These are phyloP conservation scores for Cancer borealis DNA, from an alignment of 2,888 invertebrate genomes.

Conservation along the genomic window DNA sequence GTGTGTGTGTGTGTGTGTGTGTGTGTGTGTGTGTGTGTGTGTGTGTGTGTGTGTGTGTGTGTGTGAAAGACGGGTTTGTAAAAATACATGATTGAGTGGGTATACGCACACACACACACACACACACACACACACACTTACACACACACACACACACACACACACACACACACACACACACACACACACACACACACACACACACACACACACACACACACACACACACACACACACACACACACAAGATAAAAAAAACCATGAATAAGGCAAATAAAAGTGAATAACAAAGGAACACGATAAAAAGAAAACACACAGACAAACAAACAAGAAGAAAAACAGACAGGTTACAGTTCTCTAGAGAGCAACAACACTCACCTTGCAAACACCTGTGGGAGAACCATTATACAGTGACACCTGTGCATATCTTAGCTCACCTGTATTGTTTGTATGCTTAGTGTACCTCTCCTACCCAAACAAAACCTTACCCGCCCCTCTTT, in stretches of 20 bases:
- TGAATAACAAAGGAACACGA: background rate
- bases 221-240: background rate
- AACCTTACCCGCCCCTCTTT: too few relatives aligned
- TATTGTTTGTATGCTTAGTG: background rate
- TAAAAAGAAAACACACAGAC: background rate
- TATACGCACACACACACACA: too few relatives aligned
- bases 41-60: background rate
- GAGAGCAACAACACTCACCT: background rate
- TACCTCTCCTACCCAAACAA: background rate
- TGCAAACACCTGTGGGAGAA: background rate
- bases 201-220: background rate
- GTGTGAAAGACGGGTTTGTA: background rate
- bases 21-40: background rate
- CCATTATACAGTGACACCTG: background rate
- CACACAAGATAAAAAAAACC: background rate
- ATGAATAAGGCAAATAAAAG: too few relatives aligned
- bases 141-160: too few relatives aligned
- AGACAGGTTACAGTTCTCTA: background rate
- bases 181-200: background rate
- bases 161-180: too few relatives aligned
- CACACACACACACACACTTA: too few relatives aligned
- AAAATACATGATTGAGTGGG: too few relatives aligned
- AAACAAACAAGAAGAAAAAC: background rate
- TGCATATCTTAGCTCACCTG: background rate
- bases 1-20: constrained; percentile 50